Evolutionary conservation across 2,113 vertebrate genomes (phyloP), one percentile per base, ranked within the genome.

Genomic region (Anseranas semipalmata): DNA sequence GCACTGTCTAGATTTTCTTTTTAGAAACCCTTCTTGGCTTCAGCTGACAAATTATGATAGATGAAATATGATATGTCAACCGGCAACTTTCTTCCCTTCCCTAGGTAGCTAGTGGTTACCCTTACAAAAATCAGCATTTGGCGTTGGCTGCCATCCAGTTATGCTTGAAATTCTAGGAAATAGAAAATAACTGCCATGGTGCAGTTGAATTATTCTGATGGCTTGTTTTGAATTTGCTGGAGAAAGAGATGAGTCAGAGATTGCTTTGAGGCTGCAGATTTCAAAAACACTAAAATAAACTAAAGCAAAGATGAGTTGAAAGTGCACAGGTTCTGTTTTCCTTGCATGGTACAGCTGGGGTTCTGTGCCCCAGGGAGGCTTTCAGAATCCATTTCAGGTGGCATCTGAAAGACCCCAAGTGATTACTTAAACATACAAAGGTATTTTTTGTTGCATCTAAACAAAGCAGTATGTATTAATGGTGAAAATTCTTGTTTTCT

Each of bases 171-270:
- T 92, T 63, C 80, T 93, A 48, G 92, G 80, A 95, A 92, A 75
- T 70, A 94, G 35, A 86, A 94, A 84, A 90, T 90, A 96, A 96
- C 83, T 84, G 90, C 86, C 66, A 8, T 48, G 73, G 52, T 81
- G 68, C 65, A 41, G 73, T 10, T 68, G 80, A 94, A 79, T 95
- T 96, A 91, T 92, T 95, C 86, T 90, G 90, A 95, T 89, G 88
- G 85, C 60, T 96, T 96, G 88, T 96, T 96, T 93, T 95, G 93
- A 92, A 76, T 94, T 93, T 93, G 45, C 83, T 75, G 88, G 86
- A 84, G 96, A 93, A 94, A 92, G 83, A 93, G 95, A 96, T 95
- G 95, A 96, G 72, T 97, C 92, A 94, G 93, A 97, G 90, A 95
- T 93, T 86, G 90, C 90, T 97, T 84, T 96, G 85, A 96, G 94